Evolutionary conservation across 2,113 vertebrate species (phyloP), one percentile per base, ranked within the genome.

Genomic region (Ploceus nigricollis): DNA sequence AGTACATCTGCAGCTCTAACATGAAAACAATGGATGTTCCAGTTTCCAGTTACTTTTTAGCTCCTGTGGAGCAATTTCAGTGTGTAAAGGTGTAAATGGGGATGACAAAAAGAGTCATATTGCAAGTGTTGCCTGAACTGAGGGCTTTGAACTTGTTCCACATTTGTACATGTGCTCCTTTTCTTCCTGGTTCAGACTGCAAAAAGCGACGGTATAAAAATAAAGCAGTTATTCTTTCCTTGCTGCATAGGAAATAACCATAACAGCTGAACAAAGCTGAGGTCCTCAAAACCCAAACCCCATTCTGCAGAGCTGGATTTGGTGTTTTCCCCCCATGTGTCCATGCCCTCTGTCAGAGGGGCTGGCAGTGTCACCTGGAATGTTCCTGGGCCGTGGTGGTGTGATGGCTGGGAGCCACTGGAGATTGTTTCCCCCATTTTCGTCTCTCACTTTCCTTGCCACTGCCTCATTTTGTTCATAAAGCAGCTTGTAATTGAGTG

Each of bases 401-500:
- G 7, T 20, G 11, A 22, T 58, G 80, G 53, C 87, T 21, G 7
- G 1, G 2, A 82, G 84, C 84, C 70, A 24, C 8, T 80, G 27
- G 16, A 60, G 33, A 56, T 44, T 61, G 58, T 66, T 65, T 86
- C 91, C 47, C 47, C 77, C n/a, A 4, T 76, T 87, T 58, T 84
- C 4, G 5, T 79, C 86, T 93, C 92, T 79, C 50, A 14, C 89
- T 93, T 87, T 91, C 86, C 94, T 96, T 85, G 77, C 2, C 0
- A 73, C 96, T 93, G 85, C 56, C 87, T 96, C 91, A 9, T 95
- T 97, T 93, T 94, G 91, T 95, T 96, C 94, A 96, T 94, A 93
- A 96, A 94, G 91, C 96, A 96, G 95, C 95, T 96, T 86, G 88
- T 96, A 96, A 97, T 95, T 93, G 93, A 94, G 94, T 92, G 90